These are phyloP conservation scores for Coenonympha glycerion DNA, from an alignment of 2,888 invertebrate species.

Conservation along the genomic window DNA sequence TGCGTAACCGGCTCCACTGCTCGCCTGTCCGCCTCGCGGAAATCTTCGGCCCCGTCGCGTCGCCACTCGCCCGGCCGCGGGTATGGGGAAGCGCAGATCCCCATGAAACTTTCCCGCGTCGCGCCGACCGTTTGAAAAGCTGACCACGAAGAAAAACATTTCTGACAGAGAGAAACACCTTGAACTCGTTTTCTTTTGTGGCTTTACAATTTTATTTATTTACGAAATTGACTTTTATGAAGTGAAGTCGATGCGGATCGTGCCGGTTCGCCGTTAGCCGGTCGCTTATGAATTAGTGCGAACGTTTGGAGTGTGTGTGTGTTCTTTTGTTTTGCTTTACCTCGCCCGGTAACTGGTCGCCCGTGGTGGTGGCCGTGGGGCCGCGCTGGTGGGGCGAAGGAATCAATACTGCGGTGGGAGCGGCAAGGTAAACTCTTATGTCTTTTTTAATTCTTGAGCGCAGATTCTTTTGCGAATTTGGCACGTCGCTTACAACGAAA, in stretches of 20 bases:
- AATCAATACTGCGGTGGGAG: slow-evolving; percentile 73
- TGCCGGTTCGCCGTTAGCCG: slow-evolving; percentile 60
- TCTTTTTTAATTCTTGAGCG: slow-evolving; percentile 21
- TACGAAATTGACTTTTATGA: slow-evolving; percentile 47
- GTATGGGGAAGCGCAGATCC: slow-evolving; percentile 58
- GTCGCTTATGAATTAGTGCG: slow-evolving; percentile 50
- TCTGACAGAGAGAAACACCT: neutral
- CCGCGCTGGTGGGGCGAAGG: slow-evolving; percentile 61
- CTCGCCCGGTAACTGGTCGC: slow-evolving; percentile 47
- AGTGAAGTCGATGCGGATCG: slow-evolving; percentile 56
- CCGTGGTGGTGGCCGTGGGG: slow-evolving; percentile 52
- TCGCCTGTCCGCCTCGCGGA: slow-evolving; percentile 62
- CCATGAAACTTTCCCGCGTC: slow-evolving; percentile 67
- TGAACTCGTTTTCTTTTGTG: neutral
- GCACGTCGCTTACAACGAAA: neutral
- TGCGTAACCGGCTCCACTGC: slow-evolving; percentile 71
- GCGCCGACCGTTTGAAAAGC: slow-evolving; percentile 37
- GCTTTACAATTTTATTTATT: slow-evolving; percentile 30
- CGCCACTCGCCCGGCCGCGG: no score
- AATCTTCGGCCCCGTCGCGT: slow-evolving; percentile 57
- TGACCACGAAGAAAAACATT: neutral
- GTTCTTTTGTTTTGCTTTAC: slow-evolving; percentile 66
- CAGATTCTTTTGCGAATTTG: slow-evolving; percentile 8
- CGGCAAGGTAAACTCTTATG: slow-evolving; percentile 62
- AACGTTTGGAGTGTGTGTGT: slow-evolving; percentile 56